Evolutionary conservation across 2,113 vertebrate species (phyloP).

Genomic region (Notarius quadriscutis): DNA sequence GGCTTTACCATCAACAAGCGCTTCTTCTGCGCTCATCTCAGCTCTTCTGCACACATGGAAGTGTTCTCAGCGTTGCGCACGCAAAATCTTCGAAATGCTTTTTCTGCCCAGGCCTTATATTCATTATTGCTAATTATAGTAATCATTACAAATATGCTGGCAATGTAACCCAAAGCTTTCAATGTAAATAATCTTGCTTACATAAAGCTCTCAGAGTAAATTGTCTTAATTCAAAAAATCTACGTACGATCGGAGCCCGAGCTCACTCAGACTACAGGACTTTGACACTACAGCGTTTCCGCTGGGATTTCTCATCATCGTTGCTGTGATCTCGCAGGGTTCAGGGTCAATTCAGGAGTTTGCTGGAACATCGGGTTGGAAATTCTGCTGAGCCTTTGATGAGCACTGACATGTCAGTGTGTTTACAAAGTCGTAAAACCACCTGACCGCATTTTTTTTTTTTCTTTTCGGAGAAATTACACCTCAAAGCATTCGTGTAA

Average conservation of each 20-base stretch:
- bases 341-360: conserved; percentile 2
- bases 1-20: conserved; percentile 24
- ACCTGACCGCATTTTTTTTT: background rate
- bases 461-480: background rate
- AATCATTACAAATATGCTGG: conserved; percentile 32
- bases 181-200: conserved; percentile 26
- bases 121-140: conserved; percentile 28
- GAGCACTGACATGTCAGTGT: background rate
- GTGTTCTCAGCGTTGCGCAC: background rate
- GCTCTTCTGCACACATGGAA: conserved; percentile 24
- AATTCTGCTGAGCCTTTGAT: conserved; percentile 20
- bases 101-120: conserved; percentile 6
- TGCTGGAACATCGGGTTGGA: conserved; percentile 5
- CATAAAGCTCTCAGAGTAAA: conserved; percentile 8
- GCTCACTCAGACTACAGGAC: background rate
- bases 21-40: conserved; percentile 18
- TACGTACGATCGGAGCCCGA: background rate
- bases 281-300: background rate
- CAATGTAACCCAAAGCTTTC: conserved; percentile 29
- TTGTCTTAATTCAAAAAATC: conserved; percentile 22
- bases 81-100: conserved; percentile 12
- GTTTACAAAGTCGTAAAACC: conserved; percentile 2
- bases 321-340: background rate
- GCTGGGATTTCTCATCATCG: background rate
- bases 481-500: conserved; percentile 6